phyloP scores from a whole-genome alignment of 2,113 vertebrate species.

The Trichechus manatus region DNA sequence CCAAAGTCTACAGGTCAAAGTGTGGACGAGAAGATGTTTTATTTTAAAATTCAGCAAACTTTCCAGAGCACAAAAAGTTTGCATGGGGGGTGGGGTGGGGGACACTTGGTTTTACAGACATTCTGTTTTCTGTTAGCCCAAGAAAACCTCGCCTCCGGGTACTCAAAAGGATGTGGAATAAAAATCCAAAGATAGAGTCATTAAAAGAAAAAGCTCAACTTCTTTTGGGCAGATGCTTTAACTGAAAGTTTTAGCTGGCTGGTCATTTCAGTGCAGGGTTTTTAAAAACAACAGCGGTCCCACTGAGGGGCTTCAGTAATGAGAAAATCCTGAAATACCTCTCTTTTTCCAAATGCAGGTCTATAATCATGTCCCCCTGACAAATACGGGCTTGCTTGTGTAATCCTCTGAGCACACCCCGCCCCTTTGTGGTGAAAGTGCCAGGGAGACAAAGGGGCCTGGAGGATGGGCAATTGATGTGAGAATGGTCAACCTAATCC shows the following conservation, averaged over 20 bases:
- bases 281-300: conserved; percentile 50
- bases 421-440: conserved; percentile 63
- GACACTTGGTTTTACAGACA: conserved; percentile 35
- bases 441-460: conserved; percentile 52
- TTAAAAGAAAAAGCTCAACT: conserved; percentile 48
- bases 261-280: conserved; percentile 15
- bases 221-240: background rate
- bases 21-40: background rate
- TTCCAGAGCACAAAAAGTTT: conserved; percentile 44
- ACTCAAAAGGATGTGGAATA: conserved; percentile 30
- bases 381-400: conserved; percentile 24
- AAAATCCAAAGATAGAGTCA: conserved; percentile 40
- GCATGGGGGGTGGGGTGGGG: background rate
- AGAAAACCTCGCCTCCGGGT: background rate
- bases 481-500: conserved; percentile 56
- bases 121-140: conserved; percentile 35
- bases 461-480: conserved; percentile 50
- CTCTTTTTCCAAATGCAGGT: conserved; percentile 51
- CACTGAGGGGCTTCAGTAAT: background rate
- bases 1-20: conserved; percentile 57
- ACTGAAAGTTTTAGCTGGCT: conserved; percentile 39
- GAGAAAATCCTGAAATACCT: conserved; percentile 61
- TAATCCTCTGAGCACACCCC: conserved; percentile 31
- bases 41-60: conserved; percentile 50
- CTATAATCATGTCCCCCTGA: conserved; percentile 51